Base-by-base conservation (phyloP, 1,140 invertebrate species). In the Macrocentrus cingulum region DNA sequence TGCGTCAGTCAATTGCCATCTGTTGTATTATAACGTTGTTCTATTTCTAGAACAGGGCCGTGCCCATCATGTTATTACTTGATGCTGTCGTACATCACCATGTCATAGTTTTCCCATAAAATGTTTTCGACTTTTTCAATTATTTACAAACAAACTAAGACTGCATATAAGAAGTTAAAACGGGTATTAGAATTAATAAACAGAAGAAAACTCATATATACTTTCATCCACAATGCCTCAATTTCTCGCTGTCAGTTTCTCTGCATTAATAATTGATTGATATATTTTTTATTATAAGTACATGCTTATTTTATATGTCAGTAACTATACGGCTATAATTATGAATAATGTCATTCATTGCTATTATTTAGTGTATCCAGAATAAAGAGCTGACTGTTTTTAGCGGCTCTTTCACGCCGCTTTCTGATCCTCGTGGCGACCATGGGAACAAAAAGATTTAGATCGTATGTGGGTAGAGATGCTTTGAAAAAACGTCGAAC, bases 1-100 rank as follows among this genome's bases (percentile, higher is more conserved):
- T 37, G 15, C 64, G 45, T 32, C 25, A 56, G 61, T 60, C 63
- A 68, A 72, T 72, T 71, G 66, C 57, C 7, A 45, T 32, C 32
- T 20, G 56, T 8, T 39, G 36, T 39, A 39, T n/a, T n/a, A n/a
- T 15, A 39, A 8, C 36, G 55, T 61, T 64, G 62, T 59, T 32
- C 60, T 69, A 69, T 68, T 70, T 66, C 63, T 54, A 46, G 51
- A 42, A 13, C 0, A 48, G 16, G 42, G 34, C n/a, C 45, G 56
- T 51, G 39, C 45, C 29, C 51, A 15, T 23, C 29, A 7, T 54
- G 46, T 32, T 9, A 59, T 61, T 58, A 15, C 32, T 44, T 54
- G 39, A 39, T 22, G 48, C 15, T 2, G 15, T 39, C 36, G 3
- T 39, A 13, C 8, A 11, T n/a, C 15, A 29, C 25, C 3, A 11